Base-by-base conservation (phyloP, 2,888 invertebrate species). In the Nomada fucata region DNA sequence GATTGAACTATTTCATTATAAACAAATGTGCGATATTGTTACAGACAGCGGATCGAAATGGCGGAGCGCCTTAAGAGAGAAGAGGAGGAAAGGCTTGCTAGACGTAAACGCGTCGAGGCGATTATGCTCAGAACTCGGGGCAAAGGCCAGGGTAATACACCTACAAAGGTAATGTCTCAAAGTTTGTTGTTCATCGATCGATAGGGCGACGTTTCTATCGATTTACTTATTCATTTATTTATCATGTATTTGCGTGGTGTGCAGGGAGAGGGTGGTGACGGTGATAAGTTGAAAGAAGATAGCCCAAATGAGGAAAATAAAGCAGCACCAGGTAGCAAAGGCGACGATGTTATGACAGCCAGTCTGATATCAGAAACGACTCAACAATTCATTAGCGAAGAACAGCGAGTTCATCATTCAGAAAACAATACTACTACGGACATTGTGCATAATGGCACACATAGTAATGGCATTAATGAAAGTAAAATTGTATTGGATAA, bases 61-160 rank as follows among this genome's bases (percentile, higher is more conserved):
- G 97, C 97, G 71, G 98, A 98, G 93, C 95, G 96, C 79, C 95
- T 97, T 82, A 96, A 96, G 91, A 96, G 96, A 87, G 98, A 98
- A 93, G 98, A 98, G 94, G 97, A 97, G 92, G 98, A 98, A 93
- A 95, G 98, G 77, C 96, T 97, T 90, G 97, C 97, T 79, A 95
- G 98, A 90, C 97, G 98, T 90, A 98, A 98, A 94, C 95, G 98
- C 77, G 98, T 98, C 36, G 98, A 98, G 94, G 98, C 97, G 75
- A 98, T 98, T 91, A 98, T 98, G 98, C 96, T 96, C 72, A 95
- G 98, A 90, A 98, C 98, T n/a, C 95, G 98, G 86, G 95, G 95
- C 80, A 94, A 94, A 90, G 94, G 94, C 84, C 94, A 94, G 82
- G 90, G 93, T 44, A 94, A 93, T 79, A 93, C 94, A 67, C 94